A percentile compares a stretch with the other conserved stretches of the same genome.
Evolutionary conservation across 2,797 vertebrate species (phyloP).

Genomic region (Melopsittacus undulatus): DNA sequence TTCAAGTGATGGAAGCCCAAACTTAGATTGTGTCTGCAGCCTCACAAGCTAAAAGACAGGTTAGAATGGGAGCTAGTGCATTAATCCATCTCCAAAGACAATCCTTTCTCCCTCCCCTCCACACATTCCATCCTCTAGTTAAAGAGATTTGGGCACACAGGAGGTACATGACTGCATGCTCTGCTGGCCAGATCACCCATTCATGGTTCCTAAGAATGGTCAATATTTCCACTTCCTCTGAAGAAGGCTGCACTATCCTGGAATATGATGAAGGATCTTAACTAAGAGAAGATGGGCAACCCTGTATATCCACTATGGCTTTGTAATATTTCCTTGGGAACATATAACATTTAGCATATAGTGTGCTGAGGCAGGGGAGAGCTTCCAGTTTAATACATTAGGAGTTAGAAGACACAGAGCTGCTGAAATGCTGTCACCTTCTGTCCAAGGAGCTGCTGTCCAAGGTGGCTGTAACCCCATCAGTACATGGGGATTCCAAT

Average conservation of each 20-base stretch:
- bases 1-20: not conserved
- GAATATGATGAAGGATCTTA: not conserved
- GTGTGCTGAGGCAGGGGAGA: not conserved
- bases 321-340: not conserved
- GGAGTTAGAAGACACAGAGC: not conserved
- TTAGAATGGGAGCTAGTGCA: not conserved
- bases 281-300: not conserved
- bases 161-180: not conserved
- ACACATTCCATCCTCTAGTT: not conserved
- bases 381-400: not conserved
- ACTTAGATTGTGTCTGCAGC: not conserved
- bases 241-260: not conserved
- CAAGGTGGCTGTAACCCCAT: not conserved
- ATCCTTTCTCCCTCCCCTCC: not conserved
- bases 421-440: not conserved
- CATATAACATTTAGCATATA: not conserved
- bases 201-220: not conserved
- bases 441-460: not conserved
- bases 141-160: not conserved
- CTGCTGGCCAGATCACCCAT: not conserved
- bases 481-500: rapidly evolving
- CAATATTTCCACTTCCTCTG: not conserved
- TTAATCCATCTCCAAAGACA: not conserved
- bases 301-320: not conserved
- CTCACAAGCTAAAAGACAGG: not conserved